Conservation (phyloP, 1,140 invertebrate species). For the Araneus ventricosus region DNA sequence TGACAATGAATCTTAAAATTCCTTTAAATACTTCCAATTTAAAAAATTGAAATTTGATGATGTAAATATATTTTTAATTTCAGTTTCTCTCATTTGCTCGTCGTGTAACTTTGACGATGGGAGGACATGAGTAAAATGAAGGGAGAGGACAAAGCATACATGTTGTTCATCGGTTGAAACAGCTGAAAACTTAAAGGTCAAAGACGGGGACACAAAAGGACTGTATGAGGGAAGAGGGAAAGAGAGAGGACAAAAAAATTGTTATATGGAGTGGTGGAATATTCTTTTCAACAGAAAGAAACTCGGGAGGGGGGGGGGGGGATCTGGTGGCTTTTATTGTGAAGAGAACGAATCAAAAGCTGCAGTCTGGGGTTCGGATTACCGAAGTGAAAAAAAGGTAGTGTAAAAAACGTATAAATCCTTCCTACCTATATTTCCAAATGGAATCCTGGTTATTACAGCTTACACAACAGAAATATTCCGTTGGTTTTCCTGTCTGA, state of each 20-base stretch:
- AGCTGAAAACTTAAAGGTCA: conserved; percentile 66
- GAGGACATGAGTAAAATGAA: background rate
- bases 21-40: too few relatives aligned
- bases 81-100: background rate
- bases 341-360: conserved; percentile 54
- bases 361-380: conserved; percentile 30
- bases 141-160: background rate
- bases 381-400: conserved; percentile 36
- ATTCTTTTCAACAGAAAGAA: conserved; percentile 1
- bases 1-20: too few relatives aligned
- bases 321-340: conserved; percentile 29
- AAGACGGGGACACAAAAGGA: conserved; percentile 52
- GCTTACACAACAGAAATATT: background rate
- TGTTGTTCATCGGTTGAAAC: conserved; percentile 41
- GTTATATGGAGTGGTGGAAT: conserved; percentile 8
- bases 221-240: background rate
- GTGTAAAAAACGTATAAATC: conserved; percentile 14
- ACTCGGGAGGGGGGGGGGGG: background rate
- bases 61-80: background rate
- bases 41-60: too few relatives aligned
- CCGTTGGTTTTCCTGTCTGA: background rate
- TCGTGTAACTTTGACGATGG: background rate
- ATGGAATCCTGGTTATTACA: background rate
- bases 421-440: background rate
- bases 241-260: background rate